These are phyloP conservation scores for Anolis apletophallus DNA, from an alignment of 2,797 vertebrate genomes.

Conservation along the genomic window DNA sequence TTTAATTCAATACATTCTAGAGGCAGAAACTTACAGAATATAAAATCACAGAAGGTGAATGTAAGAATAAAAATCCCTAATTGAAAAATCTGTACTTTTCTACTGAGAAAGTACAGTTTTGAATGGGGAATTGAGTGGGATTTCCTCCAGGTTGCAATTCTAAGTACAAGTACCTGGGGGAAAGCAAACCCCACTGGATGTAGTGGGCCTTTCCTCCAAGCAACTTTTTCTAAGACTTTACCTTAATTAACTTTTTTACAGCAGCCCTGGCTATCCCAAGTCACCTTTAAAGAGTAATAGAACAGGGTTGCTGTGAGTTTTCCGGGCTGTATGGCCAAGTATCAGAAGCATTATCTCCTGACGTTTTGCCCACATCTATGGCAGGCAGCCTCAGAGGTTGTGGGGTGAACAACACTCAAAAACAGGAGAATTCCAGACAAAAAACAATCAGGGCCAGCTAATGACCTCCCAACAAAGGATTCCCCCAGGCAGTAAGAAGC, in stretches of 20 bases:
- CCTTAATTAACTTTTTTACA: slow-evolving; percentile 49
- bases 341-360: too few species aligned
- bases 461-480: too few species aligned
- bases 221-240: neutral
- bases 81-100: neutral
- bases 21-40: slow-evolving; percentile 51
- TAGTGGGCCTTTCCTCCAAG: neutral
- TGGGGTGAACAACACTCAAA: too few species aligned
- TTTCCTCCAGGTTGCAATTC: neutral
- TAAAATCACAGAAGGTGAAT: slow-evolving; percentile 54
- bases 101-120: neutral
- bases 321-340: too few species aligned
- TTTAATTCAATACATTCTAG: slow-evolving; percentile 50
- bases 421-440: too few species aligned
- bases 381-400: too few species aligned
- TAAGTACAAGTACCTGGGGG: neutral
- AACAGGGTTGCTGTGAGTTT: neutral
- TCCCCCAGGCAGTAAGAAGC: too few species aligned
- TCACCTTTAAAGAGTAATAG: slow-evolving; percentile 52
- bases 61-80: slow-evolving; percentile 46
- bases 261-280: slow-evolving; percentile 53
- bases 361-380: too few species aligned
- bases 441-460: too few species aligned
- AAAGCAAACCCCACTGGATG: neutral
- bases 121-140: neutral